Conservation (phyloP, 2,113 vertebrate genomes). For the Cinclus cinclus region DNA sequence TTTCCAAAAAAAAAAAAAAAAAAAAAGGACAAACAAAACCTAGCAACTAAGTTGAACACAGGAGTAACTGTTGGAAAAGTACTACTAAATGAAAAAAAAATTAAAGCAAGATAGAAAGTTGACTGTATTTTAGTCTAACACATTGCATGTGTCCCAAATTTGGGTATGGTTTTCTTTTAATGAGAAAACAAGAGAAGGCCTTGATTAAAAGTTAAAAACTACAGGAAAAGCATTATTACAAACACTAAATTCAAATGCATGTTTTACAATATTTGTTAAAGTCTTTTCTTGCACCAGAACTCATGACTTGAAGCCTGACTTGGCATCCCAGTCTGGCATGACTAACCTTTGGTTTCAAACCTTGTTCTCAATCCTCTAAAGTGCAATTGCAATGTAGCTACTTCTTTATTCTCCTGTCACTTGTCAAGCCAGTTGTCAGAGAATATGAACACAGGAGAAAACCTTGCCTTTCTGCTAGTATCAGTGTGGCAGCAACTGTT, state of each 20-base stretch:
- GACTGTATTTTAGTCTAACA: not conserved
- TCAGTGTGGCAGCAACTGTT: not conserved
- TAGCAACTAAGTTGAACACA: not conserved
- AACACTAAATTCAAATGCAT: not conserved
- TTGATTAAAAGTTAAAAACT: not conserved
- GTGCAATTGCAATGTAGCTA: not conserved
- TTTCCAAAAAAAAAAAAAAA: not conserved
- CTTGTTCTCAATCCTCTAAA: not conserved
- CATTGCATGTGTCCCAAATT: not conserved
- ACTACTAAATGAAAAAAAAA: not conserved
- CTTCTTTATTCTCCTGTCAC: not conserved
- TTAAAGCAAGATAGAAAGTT: not conserved
- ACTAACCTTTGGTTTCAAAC: not conserved
- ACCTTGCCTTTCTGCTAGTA: not conserved
- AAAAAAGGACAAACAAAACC: not conserved
- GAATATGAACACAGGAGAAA: not conserved
- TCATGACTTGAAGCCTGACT: not conserved
- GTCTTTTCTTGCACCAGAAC: not conserved
- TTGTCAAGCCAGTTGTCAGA: not conserved
- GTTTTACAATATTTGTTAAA: not conserved
- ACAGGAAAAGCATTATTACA: not conserved
- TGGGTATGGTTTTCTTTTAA: not conserved
- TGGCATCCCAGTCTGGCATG: not conserved
- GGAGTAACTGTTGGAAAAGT: not conserved
- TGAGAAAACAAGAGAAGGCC: not conserved